Evolutionary conservation across 1,140 invertebrate species (phyloP), one percentile per base, ranked within the genome.

Genomic region (Platyscapa corneri): DNA sequence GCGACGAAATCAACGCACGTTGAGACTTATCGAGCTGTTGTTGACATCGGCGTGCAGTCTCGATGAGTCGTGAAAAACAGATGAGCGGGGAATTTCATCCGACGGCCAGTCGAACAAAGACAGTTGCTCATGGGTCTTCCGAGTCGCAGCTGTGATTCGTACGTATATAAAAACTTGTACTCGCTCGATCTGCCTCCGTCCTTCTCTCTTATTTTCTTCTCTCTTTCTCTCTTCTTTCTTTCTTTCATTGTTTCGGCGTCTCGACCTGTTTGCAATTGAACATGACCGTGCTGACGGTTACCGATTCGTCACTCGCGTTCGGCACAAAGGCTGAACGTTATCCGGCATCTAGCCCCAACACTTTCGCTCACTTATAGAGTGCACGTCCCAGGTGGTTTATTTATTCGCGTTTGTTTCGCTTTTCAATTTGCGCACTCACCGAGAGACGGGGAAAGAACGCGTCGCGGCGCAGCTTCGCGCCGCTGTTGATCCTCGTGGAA

Each of bases 11-110:
- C 39, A 37, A 34, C 34, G 20, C 16, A 18, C 10, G 18, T n/a
- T 3, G 56, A n/a, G 30, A 16, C 42, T 6, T n/a, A 23, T 16
- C 0, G 39, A 27, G 23, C 56, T 27, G 56, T 27, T 23, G 46
- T 56, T 10, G 14, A 10, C 8, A 16, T 10, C n/a, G 39, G n/a
- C 7, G 78, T 6, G n/a, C 60, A 32, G 27, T n/a, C 65, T 42
- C 60, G 30, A 81, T 72, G 79, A 70, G 46, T 81, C 42, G 79
- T 49, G 42, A 18, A 49, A 70, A 39, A 6, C 70, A 56, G 18
- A 18, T 12, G 53, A 42, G 20, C 53, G 49, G n/a, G 64, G 46
- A 82, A 18, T 74, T 32, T 7, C 82, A 72, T n/a, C 49, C 49
- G 46, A 60, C 42, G 14, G 37, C 49, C 81, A 67, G 64, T 74